Conservation (phyloP, 2,888 invertebrate genomes). For the Drepanosiphum platanoidis region DNA sequence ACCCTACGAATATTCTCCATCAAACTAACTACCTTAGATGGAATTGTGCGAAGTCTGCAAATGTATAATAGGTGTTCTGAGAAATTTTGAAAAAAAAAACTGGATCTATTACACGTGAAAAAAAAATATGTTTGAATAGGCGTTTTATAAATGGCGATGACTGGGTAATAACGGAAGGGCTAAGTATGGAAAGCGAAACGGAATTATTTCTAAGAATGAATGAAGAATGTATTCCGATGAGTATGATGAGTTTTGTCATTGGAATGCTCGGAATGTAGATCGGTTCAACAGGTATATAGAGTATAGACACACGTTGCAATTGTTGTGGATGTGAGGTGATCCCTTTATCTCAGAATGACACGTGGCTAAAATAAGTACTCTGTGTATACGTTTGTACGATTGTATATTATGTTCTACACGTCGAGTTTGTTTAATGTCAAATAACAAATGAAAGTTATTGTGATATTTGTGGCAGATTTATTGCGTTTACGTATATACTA, state of each 20-base stretch:
- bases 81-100: slow-evolving; percentile 55
- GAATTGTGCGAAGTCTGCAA: slow-evolving; percentile 41
- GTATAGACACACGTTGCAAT: neutral
- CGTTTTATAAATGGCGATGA: slow-evolving; percentile 57
- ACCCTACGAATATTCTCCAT: slow-evolving; percentile 27
- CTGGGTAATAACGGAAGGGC: slow-evolving; percentile 56
- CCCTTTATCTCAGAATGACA: slow-evolving; percentile 1
- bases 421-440: neutral
- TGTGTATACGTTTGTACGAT: neutral
- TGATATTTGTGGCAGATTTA: neutral
- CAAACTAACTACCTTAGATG: slow-evolving; percentile 51
- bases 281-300: slow-evolving; percentile 15
- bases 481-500: too few relatives aligned
- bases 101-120: slow-evolving; percentile 38
- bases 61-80: slow-evolving; percentile 57
- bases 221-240: slow-evolving; percentile 27
- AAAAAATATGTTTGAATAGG: slow-evolving; percentile 53
- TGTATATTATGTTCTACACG: neutral
- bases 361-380: neutral
- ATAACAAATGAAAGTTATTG: neutral
- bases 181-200: slow-evolving; percentile 59
- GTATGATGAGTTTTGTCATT: slow-evolving; percentile 35
- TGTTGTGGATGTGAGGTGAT: neutral
- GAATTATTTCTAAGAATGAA: slow-evolving; percentile 59
- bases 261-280: slow-evolving; percentile 51